Conservation (phyloP, 2,797 vertebrate species). For the Prunella strophiata region DNA sequence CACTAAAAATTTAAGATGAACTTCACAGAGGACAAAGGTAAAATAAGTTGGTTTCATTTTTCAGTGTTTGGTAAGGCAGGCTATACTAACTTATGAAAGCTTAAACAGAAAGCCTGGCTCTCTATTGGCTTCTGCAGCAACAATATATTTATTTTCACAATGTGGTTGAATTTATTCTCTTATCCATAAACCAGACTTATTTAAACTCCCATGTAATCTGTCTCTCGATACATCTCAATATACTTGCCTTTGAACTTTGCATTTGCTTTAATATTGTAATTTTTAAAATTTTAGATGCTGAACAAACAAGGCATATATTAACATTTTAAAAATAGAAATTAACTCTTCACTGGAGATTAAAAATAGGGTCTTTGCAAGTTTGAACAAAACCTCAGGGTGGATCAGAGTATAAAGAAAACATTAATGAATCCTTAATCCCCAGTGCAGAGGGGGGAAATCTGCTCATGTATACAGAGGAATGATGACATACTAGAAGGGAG, state of each 20-base stretch:
- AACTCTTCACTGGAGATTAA: background rate
- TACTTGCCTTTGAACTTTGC: constrained; percentile 7
- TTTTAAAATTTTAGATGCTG: background rate
- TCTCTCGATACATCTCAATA: background rate
- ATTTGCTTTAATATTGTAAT: constrained; percentile 13
- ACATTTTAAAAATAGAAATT: background rate
- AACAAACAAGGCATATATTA: background rate
- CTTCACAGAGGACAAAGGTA: background rate
- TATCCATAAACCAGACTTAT: background rate
- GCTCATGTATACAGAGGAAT: background rate
- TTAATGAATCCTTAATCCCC: background rate
- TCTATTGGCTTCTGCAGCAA: background rate
- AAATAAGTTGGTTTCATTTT: background rate
- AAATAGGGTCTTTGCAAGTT: background rate
- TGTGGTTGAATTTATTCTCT: background rate
- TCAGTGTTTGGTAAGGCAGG: background rate
- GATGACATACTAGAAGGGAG: background rate
- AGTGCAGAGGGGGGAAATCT: background rate
- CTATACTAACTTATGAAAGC: background rate
- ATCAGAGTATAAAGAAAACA: background rate
- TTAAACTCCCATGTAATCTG: background rate
- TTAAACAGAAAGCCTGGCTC: background rate
- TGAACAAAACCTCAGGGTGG: constrained; percentile 13
- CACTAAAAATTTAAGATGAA: background rate
- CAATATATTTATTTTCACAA: background rate